These are phyloP conservation scores for Macrostomum lignano DNA, from an alignment of 1,140 invertebrate genomes.

Conservation along the genomic window DNA sequence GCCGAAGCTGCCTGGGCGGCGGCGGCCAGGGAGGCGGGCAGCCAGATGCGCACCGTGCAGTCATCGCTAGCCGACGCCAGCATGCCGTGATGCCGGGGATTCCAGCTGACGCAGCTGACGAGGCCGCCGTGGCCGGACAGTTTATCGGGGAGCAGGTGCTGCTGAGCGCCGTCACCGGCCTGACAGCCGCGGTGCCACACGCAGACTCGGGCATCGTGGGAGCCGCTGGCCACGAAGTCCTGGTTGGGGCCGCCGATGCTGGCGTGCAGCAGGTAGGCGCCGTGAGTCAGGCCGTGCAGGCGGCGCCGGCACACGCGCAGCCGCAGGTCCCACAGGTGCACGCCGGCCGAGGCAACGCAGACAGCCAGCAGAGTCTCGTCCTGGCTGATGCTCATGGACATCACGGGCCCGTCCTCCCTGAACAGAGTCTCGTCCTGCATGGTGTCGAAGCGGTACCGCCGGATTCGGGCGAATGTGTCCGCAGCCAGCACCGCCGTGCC, in stretches of 20 bases:
- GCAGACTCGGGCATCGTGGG: no score
- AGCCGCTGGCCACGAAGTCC: constrained; percentile 80
- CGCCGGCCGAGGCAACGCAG: constrained; percentile 43
- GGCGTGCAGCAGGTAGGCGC: constrained; percentile 81
- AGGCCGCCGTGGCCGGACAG: constrained; percentile 76
- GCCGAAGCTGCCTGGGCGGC: no score
- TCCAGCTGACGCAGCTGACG: constrained; percentile 91
- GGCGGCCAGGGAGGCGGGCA: no score
- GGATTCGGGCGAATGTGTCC: constrained; percentile 77
- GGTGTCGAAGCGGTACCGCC: constrained; percentile 62
- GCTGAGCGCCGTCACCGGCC: constrained; percentile 64
- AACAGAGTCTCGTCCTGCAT: no score
- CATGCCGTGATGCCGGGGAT: constrained; percentile 68
- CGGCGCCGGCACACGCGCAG: constrained; percentile 59
- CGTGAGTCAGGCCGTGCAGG: constrained; percentile 74
- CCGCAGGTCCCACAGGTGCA: constrained; percentile 81
- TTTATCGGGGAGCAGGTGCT: constrained; percentile 70
- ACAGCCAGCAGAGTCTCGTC: constrained; percentile 47
- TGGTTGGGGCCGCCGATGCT: constrained; percentile 91
- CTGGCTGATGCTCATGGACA: constrained; percentile 63
- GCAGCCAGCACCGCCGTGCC: constrained; percentile 70
- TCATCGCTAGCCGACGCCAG: constrained; percentile 84
- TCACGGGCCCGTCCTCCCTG: no score
- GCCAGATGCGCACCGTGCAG: constrained; percentile 73
- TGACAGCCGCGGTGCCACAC: no score